These are phyloP conservation scores for Brachypodius melanocephalos DNA, from an alignment of 2,113 vertebrate species.

Conservation along the genomic window DNA sequence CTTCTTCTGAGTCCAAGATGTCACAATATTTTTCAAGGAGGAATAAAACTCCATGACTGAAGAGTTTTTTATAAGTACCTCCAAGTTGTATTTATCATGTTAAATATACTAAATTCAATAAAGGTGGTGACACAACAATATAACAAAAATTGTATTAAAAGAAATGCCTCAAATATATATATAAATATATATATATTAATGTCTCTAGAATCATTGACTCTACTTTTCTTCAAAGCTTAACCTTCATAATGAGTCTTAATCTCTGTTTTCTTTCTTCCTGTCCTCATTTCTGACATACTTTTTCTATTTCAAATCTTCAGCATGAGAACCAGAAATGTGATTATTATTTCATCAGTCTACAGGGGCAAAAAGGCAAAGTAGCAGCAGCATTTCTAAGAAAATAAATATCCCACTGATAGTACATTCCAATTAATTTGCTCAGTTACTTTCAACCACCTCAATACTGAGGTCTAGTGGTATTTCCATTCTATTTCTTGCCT, in stretches of 20 bases:
- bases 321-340: background rate
- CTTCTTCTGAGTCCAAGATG: background rate
- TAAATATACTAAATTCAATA: background rate
- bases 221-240: background rate
- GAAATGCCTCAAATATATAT: background rate
- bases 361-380: background rate
- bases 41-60: background rate
- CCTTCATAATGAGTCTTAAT: background rate
- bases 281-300: background rate
- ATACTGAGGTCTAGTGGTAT: background rate
- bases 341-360: background rate
- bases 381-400: background rate
- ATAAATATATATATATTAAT: background rate
- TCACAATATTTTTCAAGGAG: background rate
- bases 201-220: background rate
- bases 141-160: background rate
- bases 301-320: background rate
- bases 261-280: background rate
- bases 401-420: background rate
- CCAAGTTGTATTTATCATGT: background rate
- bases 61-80: background rate
- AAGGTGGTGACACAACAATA: fast-evolving
- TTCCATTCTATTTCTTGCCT: background rate
- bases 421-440: background rate
- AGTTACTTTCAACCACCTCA: background rate